These are phyloP conservation scores for Muscicapa striata DNA, from an alignment of 2,797 vertebrate species.

Conservation along the genomic window DNA sequence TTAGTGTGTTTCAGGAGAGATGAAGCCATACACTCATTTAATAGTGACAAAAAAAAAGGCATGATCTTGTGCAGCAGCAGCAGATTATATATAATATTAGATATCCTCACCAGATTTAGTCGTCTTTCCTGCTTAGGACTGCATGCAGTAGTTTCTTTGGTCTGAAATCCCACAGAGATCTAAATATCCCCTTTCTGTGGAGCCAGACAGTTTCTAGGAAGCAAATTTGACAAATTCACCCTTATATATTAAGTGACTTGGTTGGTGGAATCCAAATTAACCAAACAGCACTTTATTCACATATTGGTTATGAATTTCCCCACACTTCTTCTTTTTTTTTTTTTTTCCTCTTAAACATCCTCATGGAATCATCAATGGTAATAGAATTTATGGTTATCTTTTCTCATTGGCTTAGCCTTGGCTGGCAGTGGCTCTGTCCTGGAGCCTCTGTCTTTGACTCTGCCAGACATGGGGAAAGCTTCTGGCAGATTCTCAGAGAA, in stretches of 20 bases:
- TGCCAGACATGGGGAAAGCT: not conserved
- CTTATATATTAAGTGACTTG: not conserved
- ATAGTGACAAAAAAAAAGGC: not conserved
- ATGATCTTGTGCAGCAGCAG: not conserved
- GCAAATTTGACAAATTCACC: not conserved
- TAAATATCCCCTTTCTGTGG: not conserved
- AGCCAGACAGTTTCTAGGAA: not conserved
- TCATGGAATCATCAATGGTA: not conserved
- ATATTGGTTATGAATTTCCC: not conserved
- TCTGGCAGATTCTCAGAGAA: not conserved
- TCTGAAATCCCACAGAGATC: not conserved
- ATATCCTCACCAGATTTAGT: not conserved
- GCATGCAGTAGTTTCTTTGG: not conserved
- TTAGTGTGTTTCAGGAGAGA: not conserved
- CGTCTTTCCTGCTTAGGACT: not conserved
- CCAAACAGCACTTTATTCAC: not conserved
- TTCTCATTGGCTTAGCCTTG: not conserved
- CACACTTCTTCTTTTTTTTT: rapidly evolving
- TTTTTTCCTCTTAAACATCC: not conserved
- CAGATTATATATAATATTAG: not conserved
- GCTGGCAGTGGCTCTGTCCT: rapidly evolving
- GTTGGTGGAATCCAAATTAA: not conserved
- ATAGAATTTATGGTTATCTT: not conserved
- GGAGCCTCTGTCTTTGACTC: not conserved
- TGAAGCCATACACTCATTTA: not conserved